phyloP scores from a whole-genome alignment of 2,797 vertebrate species.

The Dermochelys coriacea region DNA sequence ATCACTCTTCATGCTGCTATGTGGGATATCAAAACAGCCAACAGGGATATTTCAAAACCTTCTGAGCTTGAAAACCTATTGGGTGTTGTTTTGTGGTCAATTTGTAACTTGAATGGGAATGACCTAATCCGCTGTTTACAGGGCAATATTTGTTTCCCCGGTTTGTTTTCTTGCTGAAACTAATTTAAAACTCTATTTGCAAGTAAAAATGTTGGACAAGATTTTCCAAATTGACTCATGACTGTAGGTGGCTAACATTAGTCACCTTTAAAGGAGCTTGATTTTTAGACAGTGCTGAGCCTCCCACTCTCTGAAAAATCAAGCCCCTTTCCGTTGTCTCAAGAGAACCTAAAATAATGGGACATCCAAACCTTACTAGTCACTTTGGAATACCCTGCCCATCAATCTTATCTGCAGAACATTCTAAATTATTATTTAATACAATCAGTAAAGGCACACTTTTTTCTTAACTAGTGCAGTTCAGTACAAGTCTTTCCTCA shows the following conservation, averaged over 20 bases:
- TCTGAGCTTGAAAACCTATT: neutral
- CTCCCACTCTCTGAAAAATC: neutral
- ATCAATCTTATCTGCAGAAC: neutral
- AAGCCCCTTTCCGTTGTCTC: neutral
- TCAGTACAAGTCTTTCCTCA: neutral
- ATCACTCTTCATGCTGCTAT: neutral
- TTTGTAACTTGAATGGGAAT: neutral
- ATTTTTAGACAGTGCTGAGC: neutral
- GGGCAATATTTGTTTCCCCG: neutral
- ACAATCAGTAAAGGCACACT: neutral
- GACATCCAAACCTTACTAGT: neutral
- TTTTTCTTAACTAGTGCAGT: neutral
- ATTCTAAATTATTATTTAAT: neutral
- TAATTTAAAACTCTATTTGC: neutral
- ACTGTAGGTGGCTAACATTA: neutral
- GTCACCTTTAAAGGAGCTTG: neutral
- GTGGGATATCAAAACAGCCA: neutral
- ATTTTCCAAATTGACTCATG: neutral
- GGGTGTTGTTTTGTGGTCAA: neutral
- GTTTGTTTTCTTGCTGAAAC: neutral
- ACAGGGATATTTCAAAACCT: neutral
- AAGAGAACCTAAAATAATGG: neutral
- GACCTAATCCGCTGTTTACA: neutral
- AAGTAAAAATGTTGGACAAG: neutral
- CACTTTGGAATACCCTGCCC: neutral